Conservation (phyloP, 2,888 invertebrate species). For the Drosophila fungiperda region DNA sequence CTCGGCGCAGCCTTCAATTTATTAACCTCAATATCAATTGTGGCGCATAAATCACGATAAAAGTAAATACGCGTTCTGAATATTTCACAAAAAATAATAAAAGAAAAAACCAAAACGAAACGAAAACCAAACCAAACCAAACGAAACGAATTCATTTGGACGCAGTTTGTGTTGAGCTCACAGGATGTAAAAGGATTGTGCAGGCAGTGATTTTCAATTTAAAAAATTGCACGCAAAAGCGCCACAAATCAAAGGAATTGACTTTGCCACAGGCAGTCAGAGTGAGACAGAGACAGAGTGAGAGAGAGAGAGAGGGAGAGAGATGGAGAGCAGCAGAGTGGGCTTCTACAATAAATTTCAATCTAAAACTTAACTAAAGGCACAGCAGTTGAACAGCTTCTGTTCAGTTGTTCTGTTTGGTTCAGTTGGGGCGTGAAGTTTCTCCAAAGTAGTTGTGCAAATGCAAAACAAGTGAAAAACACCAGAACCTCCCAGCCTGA, state of each 20-base stretch:
- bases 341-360: conserved; percentile 74
- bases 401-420: conserved; percentile 35
- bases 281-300: neutral
- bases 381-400: conserved; percentile 60
- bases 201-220: conserved; percentile 79
- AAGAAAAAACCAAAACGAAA: conserved; percentile 31
- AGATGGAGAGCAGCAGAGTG: neutral
- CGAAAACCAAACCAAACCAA: conserved; percentile 31
- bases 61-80: conserved; percentile 76
- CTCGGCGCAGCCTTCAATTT: conserved; percentile 70
- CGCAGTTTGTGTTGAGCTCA: conserved; percentile 45
- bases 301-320: conserved; percentile 7
- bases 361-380: conserved; percentile 79
- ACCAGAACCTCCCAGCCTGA: neutral
- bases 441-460: conserved; percentile 63
- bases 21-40: conserved; percentile 80
- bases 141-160: conserved; percentile 72
- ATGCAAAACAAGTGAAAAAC: conserved; percentile 71
- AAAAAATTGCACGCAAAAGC: conserved; percentile 81
- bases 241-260: conserved; percentile 82
- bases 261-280: conserved; percentile 53
- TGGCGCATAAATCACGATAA: conserved; percentile 77
- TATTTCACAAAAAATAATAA: conserved; percentile 58
- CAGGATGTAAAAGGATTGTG: conserved; percentile 76
- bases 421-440: conserved; percentile 51